A percentile compares a stretch with the other conserved stretches of the same genome.
Evolutionary conservation across 2,797 vertebrate species (phyloP).

Genomic region (Rhadinocentrus ornatus): DNA sequence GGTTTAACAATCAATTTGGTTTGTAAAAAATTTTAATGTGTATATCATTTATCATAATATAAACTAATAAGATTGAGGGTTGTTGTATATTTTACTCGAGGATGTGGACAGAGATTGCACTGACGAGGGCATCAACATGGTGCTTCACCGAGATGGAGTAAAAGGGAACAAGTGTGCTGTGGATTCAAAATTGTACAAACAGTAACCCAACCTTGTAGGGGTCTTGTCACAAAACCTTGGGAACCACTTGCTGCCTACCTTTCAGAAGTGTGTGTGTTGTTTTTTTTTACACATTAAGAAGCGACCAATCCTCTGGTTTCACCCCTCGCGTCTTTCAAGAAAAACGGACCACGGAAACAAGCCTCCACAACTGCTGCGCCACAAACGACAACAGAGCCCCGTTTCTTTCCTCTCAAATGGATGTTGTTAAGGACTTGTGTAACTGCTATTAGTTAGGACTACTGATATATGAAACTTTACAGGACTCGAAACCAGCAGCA

Average conservation of each 20-base stretch:
- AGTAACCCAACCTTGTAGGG: constrained; percentile 69
- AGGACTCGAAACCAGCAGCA: constrained; percentile 73
- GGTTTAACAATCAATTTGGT: constrained; percentile 78
- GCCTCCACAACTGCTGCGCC: constrained; percentile 73
- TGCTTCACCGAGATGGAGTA: constrained; percentile 52
- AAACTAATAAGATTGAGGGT: constrained; percentile 70
- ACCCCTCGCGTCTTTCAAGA: constrained; percentile 42
- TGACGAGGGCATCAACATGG: constrained; percentile 58
- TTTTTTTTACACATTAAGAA: constrained; percentile 68
- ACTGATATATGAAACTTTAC: constrained; percentile 65
- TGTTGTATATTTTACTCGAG: constrained; percentile 74
- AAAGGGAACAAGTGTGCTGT: constrained; percentile 23
- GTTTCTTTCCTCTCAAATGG: constrained; percentile 47
- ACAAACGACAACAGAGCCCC: constrained; percentile 60
- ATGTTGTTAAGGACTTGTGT: constrained; percentile 76
- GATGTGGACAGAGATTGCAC: constrained; percentile 65
- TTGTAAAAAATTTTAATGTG: constrained; percentile 82
- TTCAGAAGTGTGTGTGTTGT: constrained; percentile 71
- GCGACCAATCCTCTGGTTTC: constrained; percentile 50
- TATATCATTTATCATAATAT: constrained; percentile 82
- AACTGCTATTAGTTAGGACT: constrained; percentile 72
- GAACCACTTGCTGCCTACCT: constrained; percentile 83
- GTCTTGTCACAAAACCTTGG: constrained; percentile 73
- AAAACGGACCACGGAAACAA: constrained; percentile 66
- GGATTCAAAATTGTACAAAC: constrained; percentile 65